Evolutionary conservation across 2,797 vertebrate genomes (phyloP).

Genomic region (Thaleichthys pacificus): DNA sequence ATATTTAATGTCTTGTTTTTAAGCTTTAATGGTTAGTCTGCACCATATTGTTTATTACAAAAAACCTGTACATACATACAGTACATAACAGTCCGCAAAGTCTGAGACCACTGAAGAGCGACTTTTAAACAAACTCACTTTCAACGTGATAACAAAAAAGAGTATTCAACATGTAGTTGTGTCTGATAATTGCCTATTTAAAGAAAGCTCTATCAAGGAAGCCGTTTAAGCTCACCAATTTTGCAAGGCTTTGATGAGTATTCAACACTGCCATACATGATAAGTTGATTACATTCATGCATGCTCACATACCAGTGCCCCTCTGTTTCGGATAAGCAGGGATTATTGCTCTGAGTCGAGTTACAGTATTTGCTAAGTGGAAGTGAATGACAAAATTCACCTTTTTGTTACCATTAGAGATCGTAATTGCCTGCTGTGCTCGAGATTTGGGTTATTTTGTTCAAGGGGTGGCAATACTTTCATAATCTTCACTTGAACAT

Average conservation of each 20-base stretch:
- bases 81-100: no score
- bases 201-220: constrained; percentile 10
- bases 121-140: neutral
- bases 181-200: constrained; percentile 1
- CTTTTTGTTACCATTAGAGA: constrained; percentile 19
- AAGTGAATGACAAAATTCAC: constrained; percentile 34
- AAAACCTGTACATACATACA: neutral
- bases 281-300: constrained; percentile 57
- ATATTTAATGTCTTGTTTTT: constrained; percentile 20
- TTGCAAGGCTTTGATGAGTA: constrained; percentile 39
- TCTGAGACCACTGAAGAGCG: neutral
- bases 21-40: neutral
- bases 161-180: neutral
- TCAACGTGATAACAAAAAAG: neutral
- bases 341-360: constrained; percentile 46
- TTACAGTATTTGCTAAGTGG: constrained; percentile 33
- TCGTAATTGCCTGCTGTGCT: constrained; percentile 16
- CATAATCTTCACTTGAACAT: neutral
- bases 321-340: constrained; percentile 40
- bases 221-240: constrained; percentile 13
- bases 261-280: constrained; percentile 43
- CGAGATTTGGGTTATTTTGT: neutral
- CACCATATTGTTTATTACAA: neutral
- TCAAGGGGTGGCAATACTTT: neutral
- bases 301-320: constrained; percentile 59